Conservation (phyloP, 1,140 invertebrate species). For the Bombus huntii region DNA sequence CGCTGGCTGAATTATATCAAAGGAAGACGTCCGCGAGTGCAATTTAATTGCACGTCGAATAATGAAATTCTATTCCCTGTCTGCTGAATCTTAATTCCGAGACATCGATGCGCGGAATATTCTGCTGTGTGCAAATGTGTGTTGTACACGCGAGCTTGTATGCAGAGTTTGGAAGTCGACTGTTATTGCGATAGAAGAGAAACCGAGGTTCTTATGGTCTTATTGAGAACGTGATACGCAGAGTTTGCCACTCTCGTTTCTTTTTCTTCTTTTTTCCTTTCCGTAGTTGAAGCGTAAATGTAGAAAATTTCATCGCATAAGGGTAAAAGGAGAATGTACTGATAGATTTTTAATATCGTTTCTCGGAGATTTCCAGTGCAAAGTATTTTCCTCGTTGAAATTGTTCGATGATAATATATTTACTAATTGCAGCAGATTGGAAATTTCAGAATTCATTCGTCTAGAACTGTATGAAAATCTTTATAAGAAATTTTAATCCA, state of each 20-base stretch:
- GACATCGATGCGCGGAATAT: slow-evolving; percentile 6
- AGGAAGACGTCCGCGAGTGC: slow-evolving; percentile 26
- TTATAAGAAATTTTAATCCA: too few relatives aligned
- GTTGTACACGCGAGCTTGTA: too few relatives aligned
- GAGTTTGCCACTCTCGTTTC: neutral
- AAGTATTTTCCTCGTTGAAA: too few relatives aligned
- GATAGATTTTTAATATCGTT: too few relatives aligned
- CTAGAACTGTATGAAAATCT: too few relatives aligned
- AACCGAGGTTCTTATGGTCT: neutral
- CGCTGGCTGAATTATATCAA: neutral
- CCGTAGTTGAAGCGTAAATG: too few relatives aligned
- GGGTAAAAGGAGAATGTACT: fast-evolving
- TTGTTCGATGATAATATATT: too few relatives aligned
- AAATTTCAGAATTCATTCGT: too few relatives aligned
- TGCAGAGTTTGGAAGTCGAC: neutral
- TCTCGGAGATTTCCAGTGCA: too few relatives aligned
- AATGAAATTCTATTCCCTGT: slow-evolving; percentile 31
- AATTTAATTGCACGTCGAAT: slow-evolving; percentile 26
- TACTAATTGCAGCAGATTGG: too few relatives aligned
- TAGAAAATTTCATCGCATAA: too few relatives aligned
- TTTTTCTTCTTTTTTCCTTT: neutral
- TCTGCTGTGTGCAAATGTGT: too few relatives aligned
- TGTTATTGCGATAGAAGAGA: neutral
- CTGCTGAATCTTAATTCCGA: slow-evolving; percentile 38
- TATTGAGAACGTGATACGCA: neutral